A percentile compares a stretch with the other conserved stretches of the same genome.
These are phyloP conservation scores for Gobiocypris rarus DNA, from an alignment of 2,113 vertebrate species.

Conservation along the genomic window DNA sequence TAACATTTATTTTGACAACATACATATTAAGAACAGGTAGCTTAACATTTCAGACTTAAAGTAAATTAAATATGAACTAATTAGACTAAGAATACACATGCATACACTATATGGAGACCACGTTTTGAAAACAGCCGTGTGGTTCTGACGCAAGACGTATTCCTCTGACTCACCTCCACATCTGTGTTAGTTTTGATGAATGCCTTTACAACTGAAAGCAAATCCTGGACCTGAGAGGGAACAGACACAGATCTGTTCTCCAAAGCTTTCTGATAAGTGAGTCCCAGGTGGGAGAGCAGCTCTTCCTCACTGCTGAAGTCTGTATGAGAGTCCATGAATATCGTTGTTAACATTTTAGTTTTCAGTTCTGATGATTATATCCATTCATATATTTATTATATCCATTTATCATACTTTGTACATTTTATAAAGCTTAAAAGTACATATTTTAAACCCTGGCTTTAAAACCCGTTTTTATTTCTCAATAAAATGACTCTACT, in stretches of 20 bases:
- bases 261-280: conserved; percentile 79
- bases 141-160: background rate
- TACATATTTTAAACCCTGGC: background rate
- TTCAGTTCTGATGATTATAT: too few relatives aligned
- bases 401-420: too few relatives aligned
- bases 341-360: conserved; percentile 2
- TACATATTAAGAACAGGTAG: background rate
- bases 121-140: background rate
- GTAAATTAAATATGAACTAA: background rate
- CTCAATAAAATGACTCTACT: conserved; percentile 50
- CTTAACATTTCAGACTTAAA: background rate
- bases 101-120: background rate
- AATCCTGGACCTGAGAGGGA: conserved; percentile 70
- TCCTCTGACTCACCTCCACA: conserved; percentile 12
- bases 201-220: conserved; percentile 76
- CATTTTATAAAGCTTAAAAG: too few relatives aligned
- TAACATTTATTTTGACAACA: background rate
- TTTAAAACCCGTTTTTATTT: background rate
- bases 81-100: background rate
- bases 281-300: conserved; percentile 78
- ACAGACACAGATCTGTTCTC: conserved; percentile 66
- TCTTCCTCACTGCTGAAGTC: conserved; percentile 85
- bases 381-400: too few relatives aligned
- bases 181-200: conserved; percentile 77
- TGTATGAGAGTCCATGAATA: conserved; percentile 57